Base-by-base conservation (phyloP, 2,888 invertebrate genomes). In the Helicoverpa assulta region DNA sequence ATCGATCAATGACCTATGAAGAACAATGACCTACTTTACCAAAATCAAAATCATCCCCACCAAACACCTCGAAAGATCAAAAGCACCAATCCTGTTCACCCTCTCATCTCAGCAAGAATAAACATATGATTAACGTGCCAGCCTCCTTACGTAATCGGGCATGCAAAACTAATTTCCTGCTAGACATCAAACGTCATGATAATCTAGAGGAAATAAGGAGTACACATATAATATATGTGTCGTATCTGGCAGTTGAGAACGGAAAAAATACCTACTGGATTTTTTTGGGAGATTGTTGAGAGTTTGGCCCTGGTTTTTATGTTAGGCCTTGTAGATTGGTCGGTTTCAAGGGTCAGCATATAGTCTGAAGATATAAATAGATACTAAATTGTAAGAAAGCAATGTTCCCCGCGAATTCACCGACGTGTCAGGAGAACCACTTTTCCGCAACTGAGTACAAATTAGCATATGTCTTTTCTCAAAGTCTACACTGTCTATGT, bases 161-260 rank as follows among this genome's bases (percentile, higher is more conserved):
- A 70, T 75, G 72, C 61, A 77, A 75, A 75, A 71, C 62, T 71
- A 71, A 75, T 75, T 75, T 75, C 75, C 75, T 77, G 65, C 12
- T 58, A 65, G 55, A 66, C 65, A 66, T 77, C 65, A 77, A 56
- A 75, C 52, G 59, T 62, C 64, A 58, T 64, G 43, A 43, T 64
- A 63, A 50, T 60, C 29, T 43, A 16, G 19, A 52, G 19, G 68
- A 51, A 68, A 57, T 63, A 53, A 7, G 12, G 52, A 21, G 29
- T 33, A 47, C 52, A 56, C 10, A 37, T 40, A 51, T 19, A 26
- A 26, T 26, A 16, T 52, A 29, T 58, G 12, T 53, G 40, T 58
- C 5, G 16, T 43, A 62, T 43, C 33, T 10, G 51, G 12, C n/a
- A 10, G 16, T 7, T 16, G 10, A 1, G 16, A 16, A 16, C n/a